phyloP scores from a whole-genome alignment of 2,113 vertebrate genomes.

The Hoplias malabaricus region DNA sequence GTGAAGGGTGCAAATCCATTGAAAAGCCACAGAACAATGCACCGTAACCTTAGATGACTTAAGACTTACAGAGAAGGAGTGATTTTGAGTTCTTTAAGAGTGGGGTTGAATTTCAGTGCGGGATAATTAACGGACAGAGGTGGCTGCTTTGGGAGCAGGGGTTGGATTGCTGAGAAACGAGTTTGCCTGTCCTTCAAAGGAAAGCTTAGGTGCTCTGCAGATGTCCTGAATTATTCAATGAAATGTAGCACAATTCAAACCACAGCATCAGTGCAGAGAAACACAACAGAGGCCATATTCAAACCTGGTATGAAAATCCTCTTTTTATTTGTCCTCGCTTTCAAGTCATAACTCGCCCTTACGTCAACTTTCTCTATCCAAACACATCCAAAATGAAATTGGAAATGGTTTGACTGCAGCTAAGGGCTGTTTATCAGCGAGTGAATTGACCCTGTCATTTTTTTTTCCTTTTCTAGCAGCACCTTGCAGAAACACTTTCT shows the following conservation, averaged over 20 bases:
- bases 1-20: conserved; percentile 46
- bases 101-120: conserved; percentile 53
- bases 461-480: background rate
- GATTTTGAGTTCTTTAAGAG: conserved; percentile 52
- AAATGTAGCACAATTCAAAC: background rate
- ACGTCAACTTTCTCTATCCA: background rate
- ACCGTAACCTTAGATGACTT: conserved; percentile 49
- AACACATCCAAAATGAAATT: background rate
- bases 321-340: background rate
- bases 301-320: conserved; percentile 20
- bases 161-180: conserved; percentile 57
- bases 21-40: conserved; percentile 45
- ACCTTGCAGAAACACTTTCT: background rate
- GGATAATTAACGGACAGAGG: conserved; percentile 48
- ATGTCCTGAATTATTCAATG: conserved; percentile 36
- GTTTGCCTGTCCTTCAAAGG: conserved; percentile 45
- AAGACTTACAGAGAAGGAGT: conserved; percentile 31
- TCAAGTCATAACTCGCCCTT: conserved; percentile 16
- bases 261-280: background rate
- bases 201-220: conserved; percentile 41
- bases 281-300: conserved; percentile 2
- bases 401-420: background rate
- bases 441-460: background rate
- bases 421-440: conserved; percentile 1
- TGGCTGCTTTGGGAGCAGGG: conserved; percentile 34